A percentile compares a stretch with the other conserved stretches of the same genome.
Conservation (phyloP, 1,140 invertebrate genomes). For the Trissolcus basalis region DNA sequence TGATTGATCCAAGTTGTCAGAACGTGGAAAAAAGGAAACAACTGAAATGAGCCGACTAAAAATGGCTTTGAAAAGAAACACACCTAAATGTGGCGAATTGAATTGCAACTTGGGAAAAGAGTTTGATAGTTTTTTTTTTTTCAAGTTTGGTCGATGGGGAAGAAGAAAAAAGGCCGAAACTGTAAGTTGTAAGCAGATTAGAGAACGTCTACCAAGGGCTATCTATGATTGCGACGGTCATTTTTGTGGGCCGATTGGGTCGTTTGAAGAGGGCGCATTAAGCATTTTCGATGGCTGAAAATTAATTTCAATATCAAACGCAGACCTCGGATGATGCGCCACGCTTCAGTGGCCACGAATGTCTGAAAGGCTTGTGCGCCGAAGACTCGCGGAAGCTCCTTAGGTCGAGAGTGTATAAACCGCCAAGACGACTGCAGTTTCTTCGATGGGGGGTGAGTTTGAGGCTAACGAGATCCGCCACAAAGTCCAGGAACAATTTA, state of each 20-base stretch:
- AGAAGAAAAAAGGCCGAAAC: conserved; percentile 20
- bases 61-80: conserved; percentile 14
- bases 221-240: conserved; percentile 54
- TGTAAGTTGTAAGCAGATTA: conserved; percentile 60
- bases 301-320: conserved; percentile 67
- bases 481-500: conserved; percentile 69
- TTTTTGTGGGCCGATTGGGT: conserved; percentile 51
- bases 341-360: conserved; percentile 67
- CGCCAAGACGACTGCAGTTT: conserved; percentile 20
- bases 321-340: conserved; percentile 52
- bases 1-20: no score
- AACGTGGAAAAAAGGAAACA: no score
- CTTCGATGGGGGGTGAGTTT: conserved; percentile 21
- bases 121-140: conserved; percentile 41
- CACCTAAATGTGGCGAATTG: conserved; percentile 52
- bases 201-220: conserved; percentile 41
- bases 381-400: conserved; percentile 62
- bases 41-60: no score
- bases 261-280: conserved; percentile 55
- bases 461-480: conserved; percentile 67
- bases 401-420: conserved; percentile 63
- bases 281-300: conserved; percentile 56
- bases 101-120: conserved; percentile 59
- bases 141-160: conserved; percentile 15
- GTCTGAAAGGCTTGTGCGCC: conserved; percentile 66